These are phyloP conservation scores for Osmerus eperlanus DNA, from an alignment of 2,113 vertebrate species.

Conservation along the genomic window DNA sequence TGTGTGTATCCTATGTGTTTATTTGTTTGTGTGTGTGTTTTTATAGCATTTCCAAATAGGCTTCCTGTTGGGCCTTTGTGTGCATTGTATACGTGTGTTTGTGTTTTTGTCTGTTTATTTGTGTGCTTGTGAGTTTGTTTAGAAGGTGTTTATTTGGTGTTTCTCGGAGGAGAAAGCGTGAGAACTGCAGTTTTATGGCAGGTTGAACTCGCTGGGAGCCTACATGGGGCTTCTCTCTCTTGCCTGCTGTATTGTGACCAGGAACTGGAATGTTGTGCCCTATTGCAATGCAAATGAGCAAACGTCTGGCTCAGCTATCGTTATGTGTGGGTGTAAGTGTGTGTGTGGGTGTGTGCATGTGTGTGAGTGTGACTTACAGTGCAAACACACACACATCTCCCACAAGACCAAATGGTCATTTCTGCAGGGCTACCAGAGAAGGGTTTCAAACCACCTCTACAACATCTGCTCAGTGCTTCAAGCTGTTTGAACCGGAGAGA, in stretches of 20 bases:
- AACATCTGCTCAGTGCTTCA: too few relatives aligned
- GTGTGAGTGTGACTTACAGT: slow-evolving; percentile 33
- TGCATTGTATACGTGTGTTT: slow-evolving; percentile 4
- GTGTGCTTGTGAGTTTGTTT: not conserved
- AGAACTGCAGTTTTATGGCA: slow-evolving; percentile 38
- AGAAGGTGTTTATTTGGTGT: slow-evolving; percentile 37
- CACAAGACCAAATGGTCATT: too few relatives aligned
- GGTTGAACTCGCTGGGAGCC: slow-evolving; percentile 41
- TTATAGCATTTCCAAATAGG: too few relatives aligned
- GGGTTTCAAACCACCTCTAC: not conserved
- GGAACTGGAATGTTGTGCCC: slow-evolving; percentile 39
- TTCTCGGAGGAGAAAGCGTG: slow-evolving; percentile 23
- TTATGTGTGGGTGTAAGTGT: slow-evolving; percentile 27
- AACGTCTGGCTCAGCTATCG: slow-evolving; percentile 12
- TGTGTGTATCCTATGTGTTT: too few relatives aligned
- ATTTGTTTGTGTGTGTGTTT: too few relatives aligned
- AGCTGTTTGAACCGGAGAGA: too few relatives aligned
- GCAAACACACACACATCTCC: not conserved
- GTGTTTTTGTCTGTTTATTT: not conserved
- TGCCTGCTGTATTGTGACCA: slow-evolving; percentile 27
- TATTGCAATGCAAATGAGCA: slow-evolving; percentile 49
- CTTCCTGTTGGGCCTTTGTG: slow-evolving; percentile 29
- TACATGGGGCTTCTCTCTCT: slow-evolving; percentile 31
- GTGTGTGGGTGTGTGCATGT: slow-evolving; percentile 27
- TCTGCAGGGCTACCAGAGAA: not conserved